Base-by-base conservation (phyloP, 2,888 invertebrate species). In the Phrixothrix hirtus region DNA sequence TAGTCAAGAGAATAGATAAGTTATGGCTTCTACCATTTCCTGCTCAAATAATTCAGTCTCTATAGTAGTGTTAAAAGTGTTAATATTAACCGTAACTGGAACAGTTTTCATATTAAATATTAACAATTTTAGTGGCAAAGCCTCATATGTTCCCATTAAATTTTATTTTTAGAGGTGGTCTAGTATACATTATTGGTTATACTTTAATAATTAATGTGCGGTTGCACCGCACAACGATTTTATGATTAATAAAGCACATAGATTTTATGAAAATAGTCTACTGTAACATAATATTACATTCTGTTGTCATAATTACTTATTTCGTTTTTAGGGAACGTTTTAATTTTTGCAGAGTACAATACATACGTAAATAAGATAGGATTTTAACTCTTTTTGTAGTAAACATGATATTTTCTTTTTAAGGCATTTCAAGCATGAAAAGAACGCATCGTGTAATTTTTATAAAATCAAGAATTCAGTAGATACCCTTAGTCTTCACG, bases 401-500 rank as follows among this genome's bases (percentile, higher is more conserved):
- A n/a, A n/a, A n/a, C n/a, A n/a, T n/a, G n/a, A 37, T 10, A 34
- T n/a, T 29, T 17, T 31, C 25, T n/a, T n/a, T n/a, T n/a, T n/a
- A n/a, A n/a, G 16, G 21, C 27, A 32, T 47, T 48, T 48, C 26
- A 29, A 11, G 29, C 27, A 48, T 29, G 46, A n/a, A 11, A 14
- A 44, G 13, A 27, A 16, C 37, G 31, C 17, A 29, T 41, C 41
- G 30, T 47, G 32, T 36, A 46, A 53, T 47, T 53, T 41, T 47
- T 53, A 41, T 31, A 42, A 14, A 32, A 34, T 31, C 5, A 13
- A 15, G 36, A 34, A 26, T 35, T 29, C 21, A 26, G 29, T 31
- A 39, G 36, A 52, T 37, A 36, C 42, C 35, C 45, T 46, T 52
- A 59, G 55, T 59, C 54, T 54, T 54, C 47, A 45, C 54, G 56